Percentiles rank a stretch among this genome's conserved stretches.
Evolutionary conservation across 2,113 vertebrate species (phyloP).

Genomic region (Pogonocichla stellata): DNA sequence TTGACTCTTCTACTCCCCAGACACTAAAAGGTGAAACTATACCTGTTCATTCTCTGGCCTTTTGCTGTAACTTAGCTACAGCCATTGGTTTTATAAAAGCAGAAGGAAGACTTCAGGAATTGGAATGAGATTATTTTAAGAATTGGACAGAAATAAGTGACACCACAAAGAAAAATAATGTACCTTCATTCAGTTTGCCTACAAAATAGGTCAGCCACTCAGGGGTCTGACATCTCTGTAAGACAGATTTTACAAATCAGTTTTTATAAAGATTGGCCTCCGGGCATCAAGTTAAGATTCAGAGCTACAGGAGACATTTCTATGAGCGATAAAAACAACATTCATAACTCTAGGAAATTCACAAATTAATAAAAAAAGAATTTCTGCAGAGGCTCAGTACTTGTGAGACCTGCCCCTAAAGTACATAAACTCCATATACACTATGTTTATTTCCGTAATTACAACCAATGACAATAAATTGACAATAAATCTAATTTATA

Average conservation of each 20-base stretch:
- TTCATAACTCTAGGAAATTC: not conserved
- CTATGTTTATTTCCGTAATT: not conserved
- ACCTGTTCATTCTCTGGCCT: not conserved
- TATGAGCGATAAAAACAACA: not conserved
- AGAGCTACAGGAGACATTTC: not conserved
- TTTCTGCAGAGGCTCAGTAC: not conserved
- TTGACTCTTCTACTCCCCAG: not conserved
- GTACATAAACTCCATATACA: not conserved
- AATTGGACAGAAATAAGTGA: not conserved
- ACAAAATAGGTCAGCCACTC: not conserved
- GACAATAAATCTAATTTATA: not conserved
- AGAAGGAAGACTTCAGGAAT: not conserved
- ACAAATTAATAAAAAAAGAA: not conserved
- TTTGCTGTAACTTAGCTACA: not conserved
- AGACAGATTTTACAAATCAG: not conserved
- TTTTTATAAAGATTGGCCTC: not conserved
- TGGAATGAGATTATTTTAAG: not conserved
- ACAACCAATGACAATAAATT: not conserved
- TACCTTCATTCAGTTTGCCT: not conserved
- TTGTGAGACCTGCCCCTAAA: not conserved
- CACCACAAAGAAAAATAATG: not conserved
- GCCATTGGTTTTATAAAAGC: not conserved
- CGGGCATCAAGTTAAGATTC: not conserved
- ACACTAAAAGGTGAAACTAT: not conserved
- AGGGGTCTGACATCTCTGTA: not conserved